phyloP scores from a whole-genome alignment of 2,888 invertebrate genomes.

The Tridacna crocea region DNA sequence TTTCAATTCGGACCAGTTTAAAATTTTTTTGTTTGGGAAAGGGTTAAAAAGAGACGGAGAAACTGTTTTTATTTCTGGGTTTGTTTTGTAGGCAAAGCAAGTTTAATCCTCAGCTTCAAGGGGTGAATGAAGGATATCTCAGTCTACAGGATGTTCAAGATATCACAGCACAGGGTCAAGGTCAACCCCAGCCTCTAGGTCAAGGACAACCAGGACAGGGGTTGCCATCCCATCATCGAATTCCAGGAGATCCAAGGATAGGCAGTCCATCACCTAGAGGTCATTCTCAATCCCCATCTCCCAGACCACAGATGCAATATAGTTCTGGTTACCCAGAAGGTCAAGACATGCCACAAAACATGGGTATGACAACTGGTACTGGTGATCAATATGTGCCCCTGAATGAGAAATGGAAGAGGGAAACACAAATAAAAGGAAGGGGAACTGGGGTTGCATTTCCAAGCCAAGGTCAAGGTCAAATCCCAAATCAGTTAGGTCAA shows the following conservation, averaged over 20 bases:
- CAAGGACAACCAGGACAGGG: conserved; percentile 27
- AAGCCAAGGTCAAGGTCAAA: conserved; percentile 19
- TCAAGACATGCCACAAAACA: too few species aligned
- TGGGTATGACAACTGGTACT: neutral
- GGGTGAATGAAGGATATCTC: conserved; percentile 11
- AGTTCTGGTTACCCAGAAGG: too few species aligned
- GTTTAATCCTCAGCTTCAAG: conserved; percentile 4
- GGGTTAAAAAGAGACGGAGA: too few species aligned
- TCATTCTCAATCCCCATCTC: conserved; percentile 13
- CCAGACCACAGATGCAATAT: neutral
- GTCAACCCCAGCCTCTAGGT: conserved; percentile 13
- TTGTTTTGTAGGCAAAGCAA: conserved; percentile 16
- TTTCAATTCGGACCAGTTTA: too few species aligned
- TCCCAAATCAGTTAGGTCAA: conserved; percentile 24
- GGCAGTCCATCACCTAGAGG: conserved; percentile 1
- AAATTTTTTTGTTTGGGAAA: too few species aligned
- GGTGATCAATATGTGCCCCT: conserved; percentile 54
- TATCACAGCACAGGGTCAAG: neutral
- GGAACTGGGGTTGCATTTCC: neutral
- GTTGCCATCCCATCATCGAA: conserved; percentile 18
- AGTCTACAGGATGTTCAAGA: conserved; percentile 4
- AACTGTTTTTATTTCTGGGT: too few species aligned
- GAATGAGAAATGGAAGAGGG: conserved; percentile 59
- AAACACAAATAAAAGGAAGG: conserved; percentile 14
- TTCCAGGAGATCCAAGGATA: conserved; percentile 4